Percentiles rank a stretch among this genome's conserved stretches.
Conservation (phyloP, 2,888 invertebrate genomes). For the Gari tellinella region DNA sequence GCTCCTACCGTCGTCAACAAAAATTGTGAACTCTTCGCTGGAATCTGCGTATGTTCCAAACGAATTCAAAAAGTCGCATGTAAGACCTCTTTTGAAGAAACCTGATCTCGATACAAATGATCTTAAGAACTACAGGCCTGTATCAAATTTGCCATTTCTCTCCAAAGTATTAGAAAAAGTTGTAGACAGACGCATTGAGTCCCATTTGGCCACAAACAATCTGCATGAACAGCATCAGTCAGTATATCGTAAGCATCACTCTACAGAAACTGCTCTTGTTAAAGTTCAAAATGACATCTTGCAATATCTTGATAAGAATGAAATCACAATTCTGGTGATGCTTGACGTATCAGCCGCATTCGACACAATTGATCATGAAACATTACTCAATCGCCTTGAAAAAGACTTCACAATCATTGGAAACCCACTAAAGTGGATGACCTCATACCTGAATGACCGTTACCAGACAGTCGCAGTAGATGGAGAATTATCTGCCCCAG, state of each 20-base stretch:
- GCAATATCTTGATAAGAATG: conserved; percentile 34
- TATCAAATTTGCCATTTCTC: conserved; percentile 46
- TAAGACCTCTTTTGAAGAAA: conserved; percentile 29
- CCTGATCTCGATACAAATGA: conserved; percentile 26
- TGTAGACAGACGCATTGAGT: conserved; percentile 19
- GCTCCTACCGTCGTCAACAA: conserved; percentile 23
- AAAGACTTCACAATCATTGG: conserved; percentile 20
- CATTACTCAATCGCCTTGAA: conserved; percentile 21
- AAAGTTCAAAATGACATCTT: conserved; percentile 49
- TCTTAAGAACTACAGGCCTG: conserved; percentile 48
- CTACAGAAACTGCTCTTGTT: conserved; percentile 43
- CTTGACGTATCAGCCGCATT: conserved; percentile 39
- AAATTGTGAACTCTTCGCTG: conserved; percentile 24
- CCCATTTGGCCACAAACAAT: conserved; percentile 37
- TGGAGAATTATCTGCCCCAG: conserved; percentile 30
- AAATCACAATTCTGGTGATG: conserved; percentile 28
- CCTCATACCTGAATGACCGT: conserved; percentile 31
- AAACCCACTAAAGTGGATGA: conserved; percentile 37
- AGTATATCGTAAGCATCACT: conserved; percentile 44
- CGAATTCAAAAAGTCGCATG: conserved; percentile 20
- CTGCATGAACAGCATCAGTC: too few species aligned
- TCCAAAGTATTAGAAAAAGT: conserved; percentile 44
- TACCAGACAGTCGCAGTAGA: conserved; percentile 30
- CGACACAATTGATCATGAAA: conserved; percentile 47
- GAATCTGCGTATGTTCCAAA: conserved; percentile 21